These are phyloP conservation scores for Gambusia affinis DNA, from an alignment of 2,113 vertebrate genomes.

Conservation along the genomic window DNA sequence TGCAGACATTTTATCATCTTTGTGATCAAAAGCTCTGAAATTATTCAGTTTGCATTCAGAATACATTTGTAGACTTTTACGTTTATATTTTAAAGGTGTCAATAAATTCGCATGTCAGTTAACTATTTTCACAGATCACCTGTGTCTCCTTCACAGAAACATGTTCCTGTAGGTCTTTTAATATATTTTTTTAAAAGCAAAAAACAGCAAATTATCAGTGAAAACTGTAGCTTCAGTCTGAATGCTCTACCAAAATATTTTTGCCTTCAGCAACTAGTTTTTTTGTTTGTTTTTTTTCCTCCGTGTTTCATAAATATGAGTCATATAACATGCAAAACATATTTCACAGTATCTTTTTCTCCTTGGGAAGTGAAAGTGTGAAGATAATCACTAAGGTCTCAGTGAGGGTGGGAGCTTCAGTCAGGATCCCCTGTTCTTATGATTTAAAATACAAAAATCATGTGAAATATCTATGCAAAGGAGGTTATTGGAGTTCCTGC, in stretches of 20 bases:
- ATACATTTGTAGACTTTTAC: not conserved
- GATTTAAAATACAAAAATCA: not conserved
- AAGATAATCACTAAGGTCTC: slow-evolving; percentile 29
- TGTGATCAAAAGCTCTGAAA: not conserved
- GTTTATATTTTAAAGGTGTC: not conserved
- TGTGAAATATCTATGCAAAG: slow-evolving; percentile 58
- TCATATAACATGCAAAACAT: not conserved
- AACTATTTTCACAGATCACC: not conserved
- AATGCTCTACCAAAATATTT: not conserved
- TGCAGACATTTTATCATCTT: not conserved
- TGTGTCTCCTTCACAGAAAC: not conserved
- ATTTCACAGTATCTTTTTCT: not conserved
- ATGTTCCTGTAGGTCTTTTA: not conserved
- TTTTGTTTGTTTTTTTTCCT: not conserved
- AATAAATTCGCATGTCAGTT: not conserved
- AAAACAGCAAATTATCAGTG: not conserved
- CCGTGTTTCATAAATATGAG: not conserved
- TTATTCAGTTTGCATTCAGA: not conserved
- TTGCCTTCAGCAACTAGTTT: not conserved
- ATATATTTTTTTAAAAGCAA: not conserved
- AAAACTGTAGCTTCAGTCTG: not conserved
- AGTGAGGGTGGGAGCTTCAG: slow-evolving; percentile 24
- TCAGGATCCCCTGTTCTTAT: slow-evolving; percentile 61
- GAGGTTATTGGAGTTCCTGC: accelerated
- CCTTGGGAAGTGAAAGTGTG: slow-evolving; percentile 33